Evolutionary conservation across 2,113 vertebrate genomes (phyloP), one percentile per base, ranked within the genome.

Genomic region (Willisornis vidua): DNA sequence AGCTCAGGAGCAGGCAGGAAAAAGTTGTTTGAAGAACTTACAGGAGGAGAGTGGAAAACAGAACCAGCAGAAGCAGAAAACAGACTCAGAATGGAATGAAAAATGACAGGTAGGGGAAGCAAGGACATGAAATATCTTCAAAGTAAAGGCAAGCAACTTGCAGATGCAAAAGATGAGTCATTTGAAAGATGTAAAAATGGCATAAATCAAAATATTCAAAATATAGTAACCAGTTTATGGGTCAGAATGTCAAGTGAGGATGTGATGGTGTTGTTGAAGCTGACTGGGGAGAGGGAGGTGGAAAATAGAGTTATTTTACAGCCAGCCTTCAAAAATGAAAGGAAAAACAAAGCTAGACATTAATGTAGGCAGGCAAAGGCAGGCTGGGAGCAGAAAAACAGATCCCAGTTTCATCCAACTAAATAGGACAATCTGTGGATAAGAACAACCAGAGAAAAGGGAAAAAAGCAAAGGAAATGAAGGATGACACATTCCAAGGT

Each of bases 191-290:
- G 72, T 19, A 59, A 83, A 86, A 90, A 88, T 19, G 20, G 26
- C 48, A 86, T 88, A 54, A 75, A 57, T 66, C 67, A 90, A 88
- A 92, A 88, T 68, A 90, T 55, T 75, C 49, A 92, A 78, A 91
- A 93, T 39, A 79, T 0, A 80, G 63, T 55, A 65, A 89, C 68
- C 19, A 25, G 66, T 88, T 85, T 73, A 39, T 52, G 62, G 93
- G 87, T 92, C 78, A 91, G 57, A 65, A 80, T 61, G 74, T 45
- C 77, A 94, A 75, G 28, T 74, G 54, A 39, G 49, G 55, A 75
- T 35, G 48, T 18, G 62, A 72, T 52, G 66, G 6, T 89, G 70
- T 62, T 79, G 77, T 78, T 79, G 85, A 82, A 92, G 74, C 43
- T 87, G 49, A 82, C 1, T 66, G 83, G 28, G 83, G 71, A 78